Conservation (phyloP, 2,797 vertebrate species). For the Tinamus major region DNA sequence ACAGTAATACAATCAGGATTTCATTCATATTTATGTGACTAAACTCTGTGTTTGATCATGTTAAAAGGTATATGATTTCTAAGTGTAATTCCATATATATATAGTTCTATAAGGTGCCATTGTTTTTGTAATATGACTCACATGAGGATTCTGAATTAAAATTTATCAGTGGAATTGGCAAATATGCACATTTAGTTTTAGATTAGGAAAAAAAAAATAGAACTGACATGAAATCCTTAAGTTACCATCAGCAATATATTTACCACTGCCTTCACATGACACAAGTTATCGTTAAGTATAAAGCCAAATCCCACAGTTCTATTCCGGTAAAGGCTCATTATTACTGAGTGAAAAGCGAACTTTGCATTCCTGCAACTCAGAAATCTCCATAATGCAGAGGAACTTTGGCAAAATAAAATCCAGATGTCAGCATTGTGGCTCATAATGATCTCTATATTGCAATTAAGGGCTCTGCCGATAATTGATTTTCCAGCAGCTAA, state of each 20-base stretch:
- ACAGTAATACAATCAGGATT: conserved; percentile 71
- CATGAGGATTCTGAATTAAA: conserved; percentile 62
- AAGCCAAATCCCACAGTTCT: neutral
- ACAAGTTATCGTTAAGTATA: conserved; percentile 53
- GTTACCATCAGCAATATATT: conserved; percentile 42
- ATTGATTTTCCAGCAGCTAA: neutral
- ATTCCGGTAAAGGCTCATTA: neutral
- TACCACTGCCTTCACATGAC: conserved; percentile 41
- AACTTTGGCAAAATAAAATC: neutral
- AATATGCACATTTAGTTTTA: conserved; percentile 70
- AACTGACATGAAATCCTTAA: conserved; percentile 33
- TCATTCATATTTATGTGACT: conserved; percentile 78
- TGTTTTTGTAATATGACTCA: conserved; percentile 69
- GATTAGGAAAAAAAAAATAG: conserved; percentile 23
- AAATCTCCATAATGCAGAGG: neutral
- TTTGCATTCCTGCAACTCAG: neutral
- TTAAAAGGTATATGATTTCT: conserved; percentile 72
- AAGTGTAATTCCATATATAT: conserved; percentile 77
- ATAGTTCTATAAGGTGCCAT: conserved; percentile 72
- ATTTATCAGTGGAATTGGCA: conserved; percentile 66
- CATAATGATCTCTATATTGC: neutral
- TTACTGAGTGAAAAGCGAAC: neutral
- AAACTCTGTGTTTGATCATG: conserved; percentile 74
- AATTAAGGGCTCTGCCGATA: neutral
- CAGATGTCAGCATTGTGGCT: neutral